Base-by-base conservation (phyloP, 2,888 invertebrate genomes). In the Diaperis boleti region DNA sequence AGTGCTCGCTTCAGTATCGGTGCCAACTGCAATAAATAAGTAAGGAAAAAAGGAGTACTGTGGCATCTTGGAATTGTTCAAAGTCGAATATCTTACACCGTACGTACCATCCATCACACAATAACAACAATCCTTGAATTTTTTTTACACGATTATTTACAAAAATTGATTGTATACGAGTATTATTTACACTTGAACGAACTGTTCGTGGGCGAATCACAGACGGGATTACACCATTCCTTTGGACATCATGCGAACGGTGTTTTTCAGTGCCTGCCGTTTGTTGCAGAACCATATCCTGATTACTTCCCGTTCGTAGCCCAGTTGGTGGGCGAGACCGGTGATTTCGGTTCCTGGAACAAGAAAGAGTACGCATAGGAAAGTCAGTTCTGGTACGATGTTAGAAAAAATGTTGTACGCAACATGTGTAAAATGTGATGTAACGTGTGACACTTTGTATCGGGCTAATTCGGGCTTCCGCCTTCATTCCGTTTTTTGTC, bases 241-340 rank as follows among this genome's bases (percentile, higher is more conserved):
- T 83, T 92, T 92, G 52, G 92, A 92, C 93, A 94, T 94, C 94
- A 94, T 93, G 75, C 94, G 87, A 69, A 96, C 96, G n/a, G 97
- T 96, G 81, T 98, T 98, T 82, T 98, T 98, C 70, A 98, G 86
- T 1, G 98, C 96, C 83, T 98, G 98, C 57, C 98, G 88, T 83
- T 98, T 98, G 84, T 98, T 98, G 6, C 42, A 42, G 20, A 42
- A 42, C 42, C 98, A 98, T 83, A 98, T 98, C 82, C 98, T 86
- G 76, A 98, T 97, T 52, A 98, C 98, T 85, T 98, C 98, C 55
- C 98, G 87, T 79, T 98, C 98, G 82, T 98, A 98, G 71, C 97
- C 97, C 60, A 98, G 84, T 80, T 96, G 95, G 79, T 96, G 95
- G 8, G 97, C 96, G 70, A 98, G 84, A 33, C 94, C 94, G 11